Conservation (phyloP, 2,113 vertebrate genomes). For the Datnioides undecimradiatus region DNA sequence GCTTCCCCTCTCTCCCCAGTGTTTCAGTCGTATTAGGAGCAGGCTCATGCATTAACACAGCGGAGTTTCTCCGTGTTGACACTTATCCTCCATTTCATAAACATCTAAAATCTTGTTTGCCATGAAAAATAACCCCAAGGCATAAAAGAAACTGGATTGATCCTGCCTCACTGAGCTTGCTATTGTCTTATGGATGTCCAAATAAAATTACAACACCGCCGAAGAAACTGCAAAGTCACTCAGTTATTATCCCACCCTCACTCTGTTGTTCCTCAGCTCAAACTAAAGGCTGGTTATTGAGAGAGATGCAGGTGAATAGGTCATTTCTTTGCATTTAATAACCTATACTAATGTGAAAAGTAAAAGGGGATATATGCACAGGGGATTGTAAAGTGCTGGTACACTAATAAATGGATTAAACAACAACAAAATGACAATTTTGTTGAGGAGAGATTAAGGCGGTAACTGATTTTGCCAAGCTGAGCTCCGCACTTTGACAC, state of each 20-base stretch:
- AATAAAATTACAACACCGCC: constrained; percentile 12
- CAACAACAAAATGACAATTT: not conserved
- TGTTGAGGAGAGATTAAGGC: not conserved
- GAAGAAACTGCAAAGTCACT: constrained; percentile 17
- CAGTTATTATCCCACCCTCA: not conserved
- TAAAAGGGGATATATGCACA: not conserved
- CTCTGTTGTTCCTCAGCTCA: not conserved
- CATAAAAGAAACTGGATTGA: not conserved
- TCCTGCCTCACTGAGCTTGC: constrained; percentile 9
- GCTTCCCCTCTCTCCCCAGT: too few species aligned
- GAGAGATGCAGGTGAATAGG: not conserved
- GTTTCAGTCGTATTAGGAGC: not conserved
- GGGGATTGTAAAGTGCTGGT: not conserved
- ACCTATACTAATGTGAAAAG: not conserved
- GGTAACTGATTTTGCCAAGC: not conserved
- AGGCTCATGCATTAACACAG: not conserved
- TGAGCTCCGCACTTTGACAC: not conserved
- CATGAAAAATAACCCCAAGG: constrained; percentile 13
- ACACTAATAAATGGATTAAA: not conserved
- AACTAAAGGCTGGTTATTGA: not conserved
- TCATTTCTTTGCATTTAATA: not conserved
- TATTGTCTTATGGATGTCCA: constrained; percentile 26
- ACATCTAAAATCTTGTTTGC: not conserved
- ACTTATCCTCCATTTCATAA: not conserved
- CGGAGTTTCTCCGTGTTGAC: not conserved